These are phyloP conservation scores for Neogobius melanostomus DNA, from an alignment of 2,113 vertebrate species.

Conservation along the genomic window DNA sequence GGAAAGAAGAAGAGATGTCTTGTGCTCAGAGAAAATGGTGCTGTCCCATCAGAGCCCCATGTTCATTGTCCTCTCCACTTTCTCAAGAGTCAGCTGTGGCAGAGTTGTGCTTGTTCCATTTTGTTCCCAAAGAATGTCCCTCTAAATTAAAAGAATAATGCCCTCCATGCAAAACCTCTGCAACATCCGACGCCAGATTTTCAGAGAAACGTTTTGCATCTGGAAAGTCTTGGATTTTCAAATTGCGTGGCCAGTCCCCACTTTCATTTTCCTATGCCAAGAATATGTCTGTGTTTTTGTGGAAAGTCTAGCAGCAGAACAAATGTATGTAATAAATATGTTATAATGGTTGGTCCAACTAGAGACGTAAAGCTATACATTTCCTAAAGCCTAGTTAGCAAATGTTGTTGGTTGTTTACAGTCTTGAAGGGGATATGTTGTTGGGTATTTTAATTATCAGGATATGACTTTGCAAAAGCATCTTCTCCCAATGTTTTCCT, in stretches of 20 bases:
- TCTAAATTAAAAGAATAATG: slow-evolving; percentile 63
- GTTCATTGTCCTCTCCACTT: slow-evolving; percentile 21
- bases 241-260: neutral
- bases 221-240: neutral
- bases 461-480: neutral
- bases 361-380: no score
- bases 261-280: neutral
- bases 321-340: neutral
- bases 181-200: slow-evolving; percentile 34
- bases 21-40: slow-evolving; percentile 28
- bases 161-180: slow-evolving; percentile 61
- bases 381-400: no score
- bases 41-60: slow-evolving; percentile 26
- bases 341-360: no score
- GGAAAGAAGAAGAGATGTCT: slow-evolving; percentile 35
- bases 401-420: neutral
- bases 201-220: slow-evolving; percentile 19
- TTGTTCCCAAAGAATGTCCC: slow-evolving; percentile 44
- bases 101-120: slow-evolving; percentile 49
- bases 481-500: neutral
- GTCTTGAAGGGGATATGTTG: neutral
- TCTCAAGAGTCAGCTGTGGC: slow-evolving; percentile 21
- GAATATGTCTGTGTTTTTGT: neutral
- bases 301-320: neutral
- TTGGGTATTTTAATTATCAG: neutral